Evolutionary conservation across 2,113 vertebrate genomes (phyloP).

Genomic region (Phoxinus phoxinus): DNA sequence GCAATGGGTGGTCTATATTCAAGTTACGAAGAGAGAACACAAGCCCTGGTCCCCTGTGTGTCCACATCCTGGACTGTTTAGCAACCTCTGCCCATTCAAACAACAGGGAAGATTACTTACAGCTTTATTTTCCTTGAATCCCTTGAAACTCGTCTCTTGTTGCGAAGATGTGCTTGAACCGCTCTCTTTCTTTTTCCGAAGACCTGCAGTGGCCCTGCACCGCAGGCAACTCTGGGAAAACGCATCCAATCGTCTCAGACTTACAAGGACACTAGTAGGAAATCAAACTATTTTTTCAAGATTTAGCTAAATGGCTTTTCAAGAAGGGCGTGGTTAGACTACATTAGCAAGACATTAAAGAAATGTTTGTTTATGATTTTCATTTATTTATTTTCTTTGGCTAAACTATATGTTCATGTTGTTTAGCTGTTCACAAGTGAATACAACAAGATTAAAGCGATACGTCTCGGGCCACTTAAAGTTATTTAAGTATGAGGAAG

Average conservation of each 20-base stretch:
- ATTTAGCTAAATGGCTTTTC: not conserved
- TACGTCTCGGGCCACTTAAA: not conserved
- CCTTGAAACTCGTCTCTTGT: constrained; percentile 15
- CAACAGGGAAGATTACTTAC: constrained; percentile 52
- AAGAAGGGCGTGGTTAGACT: not conserved
- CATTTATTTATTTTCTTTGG: not conserved
- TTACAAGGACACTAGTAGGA: constrained; percentile 28
- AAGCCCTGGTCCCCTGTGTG: constrained; percentile 28
- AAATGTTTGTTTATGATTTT: constrained; percentile 17
- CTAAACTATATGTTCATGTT: not conserved
- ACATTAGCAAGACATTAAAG: not conserved
- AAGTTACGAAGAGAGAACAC: constrained; percentile 42
- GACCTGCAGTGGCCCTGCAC: constrained; percentile 32
- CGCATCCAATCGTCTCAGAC: constrained; percentile 7
- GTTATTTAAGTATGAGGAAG: not conserved
- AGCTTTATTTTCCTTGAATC: constrained; percentile 54
- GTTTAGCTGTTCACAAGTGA: not conserved
- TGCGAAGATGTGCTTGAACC: constrained; percentile 34
- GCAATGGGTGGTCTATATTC: constrained; percentile 54
- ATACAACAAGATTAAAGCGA: not conserved
- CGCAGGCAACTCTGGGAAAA: constrained; percentile 51
- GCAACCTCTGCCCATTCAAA: constrained; percentile 55
- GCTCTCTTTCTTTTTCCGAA: constrained; percentile 41
- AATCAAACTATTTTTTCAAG: constrained; percentile 1
- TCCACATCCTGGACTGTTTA: constrained; percentile 58